Conservation (phyloP, 1,140 invertebrate genomes). For the Drosophila tani region DNA sequence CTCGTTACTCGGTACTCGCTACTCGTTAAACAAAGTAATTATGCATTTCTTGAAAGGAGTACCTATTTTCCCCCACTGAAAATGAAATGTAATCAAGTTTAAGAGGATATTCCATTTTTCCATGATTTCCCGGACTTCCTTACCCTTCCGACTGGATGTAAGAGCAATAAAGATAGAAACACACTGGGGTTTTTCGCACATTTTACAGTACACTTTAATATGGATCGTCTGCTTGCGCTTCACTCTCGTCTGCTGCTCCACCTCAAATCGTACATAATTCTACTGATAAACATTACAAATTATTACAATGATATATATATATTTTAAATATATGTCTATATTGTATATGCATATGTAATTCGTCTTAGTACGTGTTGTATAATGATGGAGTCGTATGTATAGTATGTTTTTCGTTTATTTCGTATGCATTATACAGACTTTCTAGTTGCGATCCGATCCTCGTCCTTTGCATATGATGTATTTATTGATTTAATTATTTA, state of each 20-base stretch:
- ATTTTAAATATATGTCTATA: constrained; percentile 74
- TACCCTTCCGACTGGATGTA: neutral
- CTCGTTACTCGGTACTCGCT: too few species aligned
- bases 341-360: constrained; percentile 75
- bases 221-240: constrained; percentile 40
- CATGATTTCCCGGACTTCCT: neutral
- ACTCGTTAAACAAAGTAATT: too few species aligned
- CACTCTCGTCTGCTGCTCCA: constrained; percentile 38
- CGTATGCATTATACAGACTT: constrained; percentile 47
- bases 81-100: too few species aligned
- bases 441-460: constrained; percentile 38
- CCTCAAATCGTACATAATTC: constrained; percentile 48
- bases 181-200: constrained; percentile 6
- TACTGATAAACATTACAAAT: constrained; percentile 83
- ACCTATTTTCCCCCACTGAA: too few species aligned
- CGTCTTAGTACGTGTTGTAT: constrained; percentile 45
- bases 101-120: neutral
- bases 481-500: constrained; percentile 31
- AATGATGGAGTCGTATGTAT: constrained; percentile 44
- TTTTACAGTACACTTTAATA: constrained; percentile 53
- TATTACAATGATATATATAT: constrained; percentile 81
- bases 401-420: constrained; percentile 36
- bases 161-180: constrained; percentile 8
- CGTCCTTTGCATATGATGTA: constrained; percentile 33
- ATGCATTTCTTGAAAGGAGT: too few species aligned